phyloP scores from a whole-genome alignment of 2,797 vertebrate genomes.

The Cephalopachus bancanus region DNA sequence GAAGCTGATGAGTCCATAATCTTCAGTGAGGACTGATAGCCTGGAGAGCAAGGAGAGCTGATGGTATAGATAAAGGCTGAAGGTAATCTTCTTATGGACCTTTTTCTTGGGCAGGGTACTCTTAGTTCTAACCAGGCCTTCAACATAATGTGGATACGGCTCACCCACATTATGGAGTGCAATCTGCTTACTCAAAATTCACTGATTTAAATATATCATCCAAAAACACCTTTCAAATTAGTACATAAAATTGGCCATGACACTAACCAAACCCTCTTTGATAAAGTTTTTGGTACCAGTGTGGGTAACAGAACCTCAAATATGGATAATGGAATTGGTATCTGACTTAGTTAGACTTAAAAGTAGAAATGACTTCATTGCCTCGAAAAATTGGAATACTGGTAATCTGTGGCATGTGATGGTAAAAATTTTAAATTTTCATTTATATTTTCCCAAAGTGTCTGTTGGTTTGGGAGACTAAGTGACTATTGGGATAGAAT shows the following conservation, averaged over 20 bases:
- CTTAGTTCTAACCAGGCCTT: background rate
- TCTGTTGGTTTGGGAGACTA: background rate
- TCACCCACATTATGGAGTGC: background rate
- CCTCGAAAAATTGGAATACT: background rate
- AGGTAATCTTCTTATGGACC: background rate
- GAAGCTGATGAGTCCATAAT: background rate
- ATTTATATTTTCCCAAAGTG: background rate
- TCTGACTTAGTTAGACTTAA: constrained; percentile 8
- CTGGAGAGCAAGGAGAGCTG: background rate
- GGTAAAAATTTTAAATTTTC: constrained; percentile 37
- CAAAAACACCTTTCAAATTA: background rate
- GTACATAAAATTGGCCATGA: background rate
- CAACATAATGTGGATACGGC: background rate
- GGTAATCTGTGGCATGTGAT: background rate
- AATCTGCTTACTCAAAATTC: background rate
- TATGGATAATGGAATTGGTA: background rate
- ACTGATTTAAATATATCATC: background rate
- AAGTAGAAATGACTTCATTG: background rate
- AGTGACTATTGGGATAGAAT: background rate
- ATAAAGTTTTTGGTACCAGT: background rate
- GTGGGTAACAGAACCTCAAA: background rate
- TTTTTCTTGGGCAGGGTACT: background rate
- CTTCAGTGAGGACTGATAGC: background rate
- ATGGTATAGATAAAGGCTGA: background rate
- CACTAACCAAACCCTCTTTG: background rate